Conservation (phyloP, 2,888 invertebrate species). For the Clusia tigrina region DNA sequence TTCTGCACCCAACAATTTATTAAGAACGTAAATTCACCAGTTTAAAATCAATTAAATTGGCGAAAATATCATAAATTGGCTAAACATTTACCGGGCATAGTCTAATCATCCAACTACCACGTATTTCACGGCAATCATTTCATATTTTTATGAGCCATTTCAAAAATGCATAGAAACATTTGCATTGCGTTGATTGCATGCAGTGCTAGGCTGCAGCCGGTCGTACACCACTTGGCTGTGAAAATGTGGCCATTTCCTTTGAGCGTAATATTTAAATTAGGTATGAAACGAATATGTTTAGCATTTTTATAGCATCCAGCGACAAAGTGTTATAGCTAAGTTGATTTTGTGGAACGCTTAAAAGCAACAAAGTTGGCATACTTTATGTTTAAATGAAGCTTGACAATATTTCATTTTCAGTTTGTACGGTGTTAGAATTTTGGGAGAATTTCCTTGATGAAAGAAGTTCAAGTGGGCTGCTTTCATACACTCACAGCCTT, state of each 20-base stretch:
- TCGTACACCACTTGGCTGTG: not conserved
- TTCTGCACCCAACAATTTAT: slow-evolving; percentile 12
- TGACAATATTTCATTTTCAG: too few species aligned
- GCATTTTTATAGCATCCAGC: not conserved
- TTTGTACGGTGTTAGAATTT: too few species aligned
- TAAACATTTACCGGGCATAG: slow-evolving; percentile 24
- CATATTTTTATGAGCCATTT: slow-evolving; percentile 3
- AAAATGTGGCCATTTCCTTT: slow-evolving; percentile 4
- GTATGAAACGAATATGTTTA: not conserved
- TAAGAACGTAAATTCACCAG: slow-evolving; percentile 29
- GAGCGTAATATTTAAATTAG: slow-evolving; percentile 4
- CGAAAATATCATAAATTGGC: slow-evolving; percentile 35
- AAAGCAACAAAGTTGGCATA: too few species aligned
- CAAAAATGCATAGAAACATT: not conserved
- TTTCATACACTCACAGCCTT: too few species aligned
- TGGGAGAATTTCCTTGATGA: too few species aligned
- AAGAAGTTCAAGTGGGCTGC: too few species aligned
- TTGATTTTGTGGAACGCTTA: too few species aligned
- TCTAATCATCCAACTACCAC: not conserved
- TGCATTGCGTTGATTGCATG: not conserved
- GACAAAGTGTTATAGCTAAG: slow-evolving; percentile 1
- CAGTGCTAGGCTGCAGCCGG: not conserved
- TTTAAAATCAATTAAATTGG: slow-evolving; percentile 37
- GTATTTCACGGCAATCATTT: slow-evolving; percentile 7
- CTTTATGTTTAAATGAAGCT: too few species aligned